phyloP scores from a whole-genome alignment of 2,797 vertebrate species.

The Hyperoplus lanceolatus region DNA sequence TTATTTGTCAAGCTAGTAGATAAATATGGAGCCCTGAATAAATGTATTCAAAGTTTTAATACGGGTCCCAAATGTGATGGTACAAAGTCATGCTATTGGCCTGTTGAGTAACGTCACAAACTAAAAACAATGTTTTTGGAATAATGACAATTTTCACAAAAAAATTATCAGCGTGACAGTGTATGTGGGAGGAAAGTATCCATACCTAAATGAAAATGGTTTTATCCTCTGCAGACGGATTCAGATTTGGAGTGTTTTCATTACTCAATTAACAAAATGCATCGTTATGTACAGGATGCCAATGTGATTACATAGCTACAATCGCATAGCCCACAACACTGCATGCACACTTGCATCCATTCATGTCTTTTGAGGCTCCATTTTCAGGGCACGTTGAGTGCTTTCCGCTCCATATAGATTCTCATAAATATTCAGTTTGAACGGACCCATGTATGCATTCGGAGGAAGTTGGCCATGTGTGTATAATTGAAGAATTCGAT shows the following conservation, averaged over 20 bases:
- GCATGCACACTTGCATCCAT: background rate
- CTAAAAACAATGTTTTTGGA: too few species aligned
- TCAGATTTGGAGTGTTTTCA: too few species aligned
- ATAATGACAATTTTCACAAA: background rate
- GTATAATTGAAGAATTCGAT: conserved; percentile 55
- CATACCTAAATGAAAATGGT: background rate
- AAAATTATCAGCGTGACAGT: background rate
- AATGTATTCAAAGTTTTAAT: background rate
- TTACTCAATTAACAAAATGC: too few species aligned
- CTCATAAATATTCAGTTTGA: conserved; percentile 63
- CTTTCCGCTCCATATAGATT: conserved; percentile 31
- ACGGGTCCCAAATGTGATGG: background rate
- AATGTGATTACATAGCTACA: background rate
- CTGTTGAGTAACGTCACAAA: too few species aligned
- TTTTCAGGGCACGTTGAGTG: conserved; percentile 13
- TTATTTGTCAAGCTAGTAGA: background rate
- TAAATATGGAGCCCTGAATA: background rate
- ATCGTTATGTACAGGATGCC: too few species aligned
- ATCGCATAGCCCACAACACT: background rate
- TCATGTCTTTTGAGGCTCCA: background rate
- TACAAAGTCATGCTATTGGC: too few species aligned
- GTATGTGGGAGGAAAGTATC: background rate
- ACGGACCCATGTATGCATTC: conserved; percentile 30
- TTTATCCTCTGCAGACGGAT: background rate
- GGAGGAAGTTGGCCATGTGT: conserved; percentile 62